Percentiles rank a stretch among this genome's conserved stretches.
Conservation (phyloP, 1,140 invertebrate species). For the Cepaea nemoralis region DNA sequence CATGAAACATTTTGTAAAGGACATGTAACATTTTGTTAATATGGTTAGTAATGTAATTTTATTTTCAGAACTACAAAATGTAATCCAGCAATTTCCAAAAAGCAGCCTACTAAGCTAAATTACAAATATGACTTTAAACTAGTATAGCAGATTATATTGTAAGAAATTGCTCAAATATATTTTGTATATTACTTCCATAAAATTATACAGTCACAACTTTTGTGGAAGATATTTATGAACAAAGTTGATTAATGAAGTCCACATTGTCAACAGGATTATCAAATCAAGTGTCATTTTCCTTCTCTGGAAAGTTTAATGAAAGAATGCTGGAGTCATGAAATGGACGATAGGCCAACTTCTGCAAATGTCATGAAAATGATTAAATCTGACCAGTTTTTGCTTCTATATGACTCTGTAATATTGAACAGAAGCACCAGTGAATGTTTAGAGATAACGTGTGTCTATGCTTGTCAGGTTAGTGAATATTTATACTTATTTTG, state of each 20-base stretch:
- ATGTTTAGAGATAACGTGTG: slow-evolving; percentile 21
- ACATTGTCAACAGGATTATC: neutral
- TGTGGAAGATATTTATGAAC: too few relatives aligned
- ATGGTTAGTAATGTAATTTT: too few relatives aligned
- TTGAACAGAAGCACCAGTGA: neutral
- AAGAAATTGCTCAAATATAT: too few relatives aligned
- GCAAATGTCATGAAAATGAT: slow-evolving; percentile 20
- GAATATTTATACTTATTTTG: neutral
- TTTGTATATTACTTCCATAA: too few relatives aligned
- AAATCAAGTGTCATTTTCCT: slow-evolving; percentile 36
- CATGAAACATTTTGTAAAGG: too few relatives aligned
- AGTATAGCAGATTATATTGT: too few relatives aligned
- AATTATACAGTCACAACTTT: too few relatives aligned
- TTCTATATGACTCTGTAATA: slow-evolving; percentile 25
- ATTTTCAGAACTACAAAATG: too few relatives aligned
- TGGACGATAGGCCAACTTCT: slow-evolving; percentile 7
- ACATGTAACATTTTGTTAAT: too few relatives aligned
- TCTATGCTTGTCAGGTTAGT: slow-evolving; percentile 36
- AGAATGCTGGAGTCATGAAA: slow-evolving; percentile 22
- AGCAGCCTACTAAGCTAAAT: too few relatives aligned
- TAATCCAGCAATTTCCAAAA: too few relatives aligned
- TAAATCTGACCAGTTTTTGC: slow-evolving; percentile 31
- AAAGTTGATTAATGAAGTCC: neutral
- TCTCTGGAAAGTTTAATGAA: slow-evolving; percentile 33
- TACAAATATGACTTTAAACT: too few relatives aligned